Evolutionary conservation across 2,888 invertebrate species (phyloP).

Genomic region (Trachelus iudaicus): DNA sequence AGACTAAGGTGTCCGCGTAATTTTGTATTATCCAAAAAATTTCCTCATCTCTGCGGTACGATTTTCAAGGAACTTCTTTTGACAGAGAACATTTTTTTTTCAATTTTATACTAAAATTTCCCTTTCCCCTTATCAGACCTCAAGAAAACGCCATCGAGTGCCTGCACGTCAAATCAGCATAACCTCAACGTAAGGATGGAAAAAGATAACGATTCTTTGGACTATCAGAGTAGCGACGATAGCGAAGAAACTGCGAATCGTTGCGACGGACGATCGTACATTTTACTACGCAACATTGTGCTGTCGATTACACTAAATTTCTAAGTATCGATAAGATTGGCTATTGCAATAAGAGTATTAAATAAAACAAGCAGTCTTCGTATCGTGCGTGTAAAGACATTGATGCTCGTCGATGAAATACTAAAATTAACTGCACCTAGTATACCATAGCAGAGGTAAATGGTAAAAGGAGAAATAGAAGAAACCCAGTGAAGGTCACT

Average conservation of each 20-base stretch:
- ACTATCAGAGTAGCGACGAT: not conserved
- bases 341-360: not conserved
- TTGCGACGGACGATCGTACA: not conserved
- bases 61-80: slow-evolving; percentile 1
- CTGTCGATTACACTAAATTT: no score
- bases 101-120: not conserved
- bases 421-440: not conserved
- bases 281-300: no score
- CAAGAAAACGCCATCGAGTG: slow-evolving; percentile 10
- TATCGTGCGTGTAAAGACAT: not conserved
- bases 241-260: not conserved
- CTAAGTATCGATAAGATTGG: no score
- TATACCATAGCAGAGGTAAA: not conserved
- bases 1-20: slow-evolving; percentile 11
- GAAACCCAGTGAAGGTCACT: slow-evolving; percentile 3
- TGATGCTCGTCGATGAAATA: not conserved
- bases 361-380: not conserved
- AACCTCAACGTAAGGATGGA: not conserved
- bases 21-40: slow-evolving; percentile 19
- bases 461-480: not conserved
- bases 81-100: not conserved
- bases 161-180: not conserved
- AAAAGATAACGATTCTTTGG: not conserved
- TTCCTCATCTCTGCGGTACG: slow-evolving; percentile 23
- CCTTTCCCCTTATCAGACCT: not conserved